phyloP scores from a whole-genome alignment of 2,888 invertebrate species.

The Phalera bucephala region DNA sequence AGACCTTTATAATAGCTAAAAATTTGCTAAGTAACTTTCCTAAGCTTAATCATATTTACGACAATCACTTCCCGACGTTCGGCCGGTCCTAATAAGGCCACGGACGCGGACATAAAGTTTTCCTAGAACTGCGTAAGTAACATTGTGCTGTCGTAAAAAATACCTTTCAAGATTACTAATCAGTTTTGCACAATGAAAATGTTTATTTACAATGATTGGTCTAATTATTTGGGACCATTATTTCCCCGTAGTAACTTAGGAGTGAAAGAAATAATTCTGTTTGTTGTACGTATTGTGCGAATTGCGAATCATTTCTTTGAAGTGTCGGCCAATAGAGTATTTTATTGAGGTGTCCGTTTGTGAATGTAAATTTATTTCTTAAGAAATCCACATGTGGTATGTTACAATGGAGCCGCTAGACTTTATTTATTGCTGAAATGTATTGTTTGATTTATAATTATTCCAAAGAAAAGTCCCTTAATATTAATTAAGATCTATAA shows the following conservation, averaged over 20 bases:
- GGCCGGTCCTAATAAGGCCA: conserved; percentile 44
- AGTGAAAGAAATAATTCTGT: background rate
- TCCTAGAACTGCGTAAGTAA: conserved; percentile 26
- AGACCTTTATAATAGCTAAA: conserved; percentile 8
- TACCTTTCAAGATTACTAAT: conserved; percentile 1
- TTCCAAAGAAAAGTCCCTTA: no score
- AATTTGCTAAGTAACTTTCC: conserved; percentile 39
- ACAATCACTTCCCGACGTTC: conserved; percentile 56
- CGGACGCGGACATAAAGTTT: conserved; percentile 20
- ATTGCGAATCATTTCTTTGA: background rate
- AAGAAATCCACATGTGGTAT: background rate
- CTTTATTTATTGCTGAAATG: background rate
- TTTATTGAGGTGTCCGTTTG: background rate
- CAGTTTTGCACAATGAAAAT: conserved; percentile 1
- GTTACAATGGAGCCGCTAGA: no score
- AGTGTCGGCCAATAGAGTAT: background rate
- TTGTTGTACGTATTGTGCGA: background rate
- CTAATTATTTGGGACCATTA: background rate
- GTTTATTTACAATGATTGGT: background rate
- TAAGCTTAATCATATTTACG: conserved; percentile 50
- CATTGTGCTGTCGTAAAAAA: background rate
- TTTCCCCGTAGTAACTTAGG: background rate
- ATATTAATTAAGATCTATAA: no score
- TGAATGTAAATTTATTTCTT: background rate
- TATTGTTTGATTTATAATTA: no score